phyloP scores from a whole-genome alignment of 2,888 invertebrate genomes.

The Tetropium fuscum region DNA sequence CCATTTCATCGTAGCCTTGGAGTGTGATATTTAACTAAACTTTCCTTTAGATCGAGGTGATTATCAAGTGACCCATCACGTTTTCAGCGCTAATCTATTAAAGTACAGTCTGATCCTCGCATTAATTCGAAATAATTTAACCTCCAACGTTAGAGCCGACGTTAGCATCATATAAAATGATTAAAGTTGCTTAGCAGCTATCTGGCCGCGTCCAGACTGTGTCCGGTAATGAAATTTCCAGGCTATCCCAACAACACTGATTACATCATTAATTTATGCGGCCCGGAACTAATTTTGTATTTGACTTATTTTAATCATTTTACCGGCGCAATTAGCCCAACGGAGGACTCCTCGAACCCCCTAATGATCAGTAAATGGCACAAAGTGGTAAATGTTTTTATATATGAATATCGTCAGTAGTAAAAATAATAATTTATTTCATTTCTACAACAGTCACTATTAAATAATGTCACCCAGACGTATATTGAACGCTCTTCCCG shows the following conservation, averaged over 20 bases:
- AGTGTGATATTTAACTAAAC: too few relatives aligned
- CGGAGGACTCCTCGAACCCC: too few relatives aligned
- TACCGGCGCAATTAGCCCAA: slow-evolving; percentile 26
- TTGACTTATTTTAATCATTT: slow-evolving; percentile 38
- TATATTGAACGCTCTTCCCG: too few relatives aligned
- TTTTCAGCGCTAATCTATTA: slow-evolving; percentile 11
- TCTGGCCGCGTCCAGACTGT: slow-evolving; percentile 25
- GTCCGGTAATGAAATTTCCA: slow-evolving; percentile 43
- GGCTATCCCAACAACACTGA: slow-evolving; percentile 36
- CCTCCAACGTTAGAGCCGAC: slow-evolving; percentile 9
- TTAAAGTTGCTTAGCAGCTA: slow-evolving; percentile 14
- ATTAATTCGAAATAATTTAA: slow-evolving; percentile 12
- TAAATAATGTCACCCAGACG: too few relatives aligned
- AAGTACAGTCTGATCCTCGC: slow-evolving; percentile 1
- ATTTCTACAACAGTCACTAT: too few relatives aligned
- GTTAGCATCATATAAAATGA: slow-evolving; percentile 10
- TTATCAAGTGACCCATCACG: neutral
- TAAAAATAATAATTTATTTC: too few relatives aligned
- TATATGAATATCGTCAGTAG: too few relatives aligned
- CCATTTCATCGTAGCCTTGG: too few relatives aligned
- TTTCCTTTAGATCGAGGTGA: slow-evolving; percentile 4
- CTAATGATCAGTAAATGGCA: too few relatives aligned
- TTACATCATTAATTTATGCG: slow-evolving; percentile 47
- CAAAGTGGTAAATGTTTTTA: too few relatives aligned
- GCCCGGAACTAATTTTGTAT: slow-evolving; percentile 34